phyloP scores from a whole-genome alignment of 2,797 vertebrate genomes.

The Perodicticus potto region DNA sequence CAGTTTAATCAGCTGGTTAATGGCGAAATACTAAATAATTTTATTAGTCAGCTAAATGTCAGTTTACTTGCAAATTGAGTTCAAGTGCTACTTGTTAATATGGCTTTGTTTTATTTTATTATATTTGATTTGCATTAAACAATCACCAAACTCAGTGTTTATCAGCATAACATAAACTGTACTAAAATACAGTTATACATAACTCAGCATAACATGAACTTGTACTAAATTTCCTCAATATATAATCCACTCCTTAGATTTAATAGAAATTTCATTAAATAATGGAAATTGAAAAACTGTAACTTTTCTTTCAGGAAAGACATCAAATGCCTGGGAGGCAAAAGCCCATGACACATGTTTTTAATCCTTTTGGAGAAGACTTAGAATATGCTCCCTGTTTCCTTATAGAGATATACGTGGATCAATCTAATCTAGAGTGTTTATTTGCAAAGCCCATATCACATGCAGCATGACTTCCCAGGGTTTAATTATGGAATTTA shows the following conservation, averaged over 20 bases:
- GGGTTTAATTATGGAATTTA: constrained; percentile 18
- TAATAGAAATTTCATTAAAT: constrained; percentile 52
- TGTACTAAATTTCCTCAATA: background rate
- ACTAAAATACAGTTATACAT: too few species aligned
- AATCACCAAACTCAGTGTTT: constrained; percentile 46
- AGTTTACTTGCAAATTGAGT: constrained; percentile 48
- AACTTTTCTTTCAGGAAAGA: background rate
- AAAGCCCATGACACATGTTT: background rate
- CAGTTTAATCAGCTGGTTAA: background rate
- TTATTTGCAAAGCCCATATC: background rate
- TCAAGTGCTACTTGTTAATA: background rate
- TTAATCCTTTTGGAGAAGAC: constrained; percentile 20
- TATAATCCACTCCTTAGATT: background rate
- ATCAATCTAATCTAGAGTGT: background rate
- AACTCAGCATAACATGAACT: too few species aligned
- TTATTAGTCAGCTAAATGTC: constrained; percentile 26
- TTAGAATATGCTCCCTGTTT: background rate
- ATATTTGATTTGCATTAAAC: background rate
- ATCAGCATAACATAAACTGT: background rate
- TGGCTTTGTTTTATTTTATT: background rate
- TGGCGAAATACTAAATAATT: constrained; percentile 17
- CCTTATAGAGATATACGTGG: background rate
- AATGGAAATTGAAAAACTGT: constrained; percentile 28
- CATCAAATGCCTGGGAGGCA: background rate
- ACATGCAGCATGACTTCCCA: background rate